Base-by-base conservation (phyloP, 2,888 invertebrate species). In the Drosophila nigricruria region DNA sequence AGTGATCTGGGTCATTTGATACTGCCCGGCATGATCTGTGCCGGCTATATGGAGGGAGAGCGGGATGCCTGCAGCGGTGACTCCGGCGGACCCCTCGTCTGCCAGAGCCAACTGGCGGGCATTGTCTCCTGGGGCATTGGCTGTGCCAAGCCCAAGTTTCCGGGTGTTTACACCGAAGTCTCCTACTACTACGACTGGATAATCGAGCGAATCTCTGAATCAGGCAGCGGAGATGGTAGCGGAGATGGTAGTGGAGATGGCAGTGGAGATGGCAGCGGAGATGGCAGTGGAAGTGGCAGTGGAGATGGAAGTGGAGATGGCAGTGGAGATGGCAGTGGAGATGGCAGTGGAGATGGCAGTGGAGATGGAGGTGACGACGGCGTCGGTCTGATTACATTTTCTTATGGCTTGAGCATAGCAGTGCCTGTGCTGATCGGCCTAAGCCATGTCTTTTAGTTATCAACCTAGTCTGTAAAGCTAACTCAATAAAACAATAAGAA, bases 31-130 rank as follows among this genome's bases (percentile, higher is more conserved):
- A 95, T 95, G 78, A 88, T 97, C 49, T 97, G 97, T 88, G 97
- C 97, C 0, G 97, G 96, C 1, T 96, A 94, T 1, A 94, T 94
- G 72, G 52, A 76, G 59, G 97, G 97, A 0, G 96, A 96, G n/a
- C 95, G 95, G 58, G 97, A 97, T 91, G 95, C 91, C n/a, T 97
- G 97, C 88, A 95, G 95, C 94, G 97, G 97, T 12, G 97, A 97
- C 92, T 97, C 96, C 9, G 97, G 97, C 16, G 97, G 97, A 4
- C 97, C 97, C 0, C 93, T 97, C 32, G 94, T 96, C 92, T 89
- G 89, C 52, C 62, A 81, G 25, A 94, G 95, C 87, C 95, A 95
- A 87, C 93, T 96, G 89, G 94, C 96, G 5, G 97, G 97, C 1
- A 93, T 97, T 54, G 97, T 97, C 0, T 97, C 97, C 1, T 97